Conservation (phyloP, 2,888 invertebrate species). For the Spicauda simplicius region DNA sequence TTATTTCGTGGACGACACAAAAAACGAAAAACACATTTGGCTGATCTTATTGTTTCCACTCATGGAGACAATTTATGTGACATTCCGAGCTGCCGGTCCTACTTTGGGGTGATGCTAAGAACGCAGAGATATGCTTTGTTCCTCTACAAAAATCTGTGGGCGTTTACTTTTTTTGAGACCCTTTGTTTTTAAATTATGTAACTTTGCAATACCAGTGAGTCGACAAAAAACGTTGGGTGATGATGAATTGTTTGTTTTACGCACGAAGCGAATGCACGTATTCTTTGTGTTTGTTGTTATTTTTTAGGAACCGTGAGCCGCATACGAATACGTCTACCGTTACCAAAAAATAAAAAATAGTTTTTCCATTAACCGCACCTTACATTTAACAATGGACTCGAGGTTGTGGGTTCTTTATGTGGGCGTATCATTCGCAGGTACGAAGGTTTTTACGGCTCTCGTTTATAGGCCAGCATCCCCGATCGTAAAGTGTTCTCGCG, state of each 20-base stretch:
- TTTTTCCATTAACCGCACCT: constrained; percentile 38
- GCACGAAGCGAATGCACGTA: constrained; percentile 28
- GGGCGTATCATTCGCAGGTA: constrained; percentile 26
- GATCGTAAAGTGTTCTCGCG: constrained; percentile 57
- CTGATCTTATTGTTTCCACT: constrained; percentile 74
- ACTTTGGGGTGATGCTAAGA: constrained; percentile 50
- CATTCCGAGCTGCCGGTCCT: constrained; percentile 68
- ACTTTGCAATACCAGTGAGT: constrained; percentile 62
- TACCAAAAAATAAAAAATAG: constrained; percentile 41
- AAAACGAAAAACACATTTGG: constrained; percentile 53
- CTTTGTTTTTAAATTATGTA: constrained; percentile 80
- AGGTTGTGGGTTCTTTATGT: constrained; percentile 30
- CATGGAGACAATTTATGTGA: constrained; percentile 77
- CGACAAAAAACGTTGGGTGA: constrained; percentile 60
- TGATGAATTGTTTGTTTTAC: constrained; percentile 65
- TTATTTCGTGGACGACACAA: constrained; percentile 41
- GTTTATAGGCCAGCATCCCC: constrained; percentile 65
- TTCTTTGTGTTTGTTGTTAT: constrained; percentile 7
- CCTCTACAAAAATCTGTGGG: constrained; percentile 48
- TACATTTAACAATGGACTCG: constrained; percentile 17
- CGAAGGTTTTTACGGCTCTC: constrained; percentile 53
- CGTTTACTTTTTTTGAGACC: constrained; percentile 66
- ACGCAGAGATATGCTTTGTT: constrained; percentile 32
- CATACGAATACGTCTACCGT: constrained; percentile 12
- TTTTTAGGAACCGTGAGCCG: constrained; percentile 4